Evolutionary conservation across 2,113 vertebrate species (phyloP).

Genomic region (Aythya baeri): DNA sequence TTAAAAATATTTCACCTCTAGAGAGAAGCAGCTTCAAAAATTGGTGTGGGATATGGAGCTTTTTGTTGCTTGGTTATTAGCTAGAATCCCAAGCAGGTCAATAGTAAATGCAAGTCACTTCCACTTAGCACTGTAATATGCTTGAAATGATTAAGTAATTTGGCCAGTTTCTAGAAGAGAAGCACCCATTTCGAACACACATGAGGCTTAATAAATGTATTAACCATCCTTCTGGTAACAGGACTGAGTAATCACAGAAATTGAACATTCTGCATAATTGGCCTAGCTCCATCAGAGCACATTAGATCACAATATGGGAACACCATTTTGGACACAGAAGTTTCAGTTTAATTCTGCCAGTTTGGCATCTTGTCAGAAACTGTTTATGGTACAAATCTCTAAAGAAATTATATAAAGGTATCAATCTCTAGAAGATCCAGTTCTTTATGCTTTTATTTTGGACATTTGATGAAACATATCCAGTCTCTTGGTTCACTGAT

Average conservation of each 20-base stretch:
- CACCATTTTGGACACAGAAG: neutral
- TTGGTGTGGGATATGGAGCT: conserved; percentile 2
- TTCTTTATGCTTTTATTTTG: neutral
- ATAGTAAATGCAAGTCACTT: neutral
- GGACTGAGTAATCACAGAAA: neutral
- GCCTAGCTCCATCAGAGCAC: neutral
- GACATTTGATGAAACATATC: neutral
- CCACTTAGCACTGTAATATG: neutral
- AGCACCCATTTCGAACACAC: neutral
- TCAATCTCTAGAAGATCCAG: neutral
- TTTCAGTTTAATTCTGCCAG: neutral
- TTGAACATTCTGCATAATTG: neutral
- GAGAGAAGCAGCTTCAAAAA: conserved; percentile 25
- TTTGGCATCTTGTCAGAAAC: neutral
- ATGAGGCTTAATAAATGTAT: neutral
- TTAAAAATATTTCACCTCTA: conserved; percentile 51
- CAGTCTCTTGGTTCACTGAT: neutral
- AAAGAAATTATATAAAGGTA: neutral
- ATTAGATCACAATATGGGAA: neutral
- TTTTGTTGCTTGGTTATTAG: conserved; percentile 18
- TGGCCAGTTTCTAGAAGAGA: neutral
- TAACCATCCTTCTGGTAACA: neutral
- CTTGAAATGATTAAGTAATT: neutral
- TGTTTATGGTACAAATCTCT: neutral
- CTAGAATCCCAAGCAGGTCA: neutral